Evolutionary conservation across 2,113 vertebrate species (phyloP).

Genomic region (Rhagologus leucostigma): DNA sequence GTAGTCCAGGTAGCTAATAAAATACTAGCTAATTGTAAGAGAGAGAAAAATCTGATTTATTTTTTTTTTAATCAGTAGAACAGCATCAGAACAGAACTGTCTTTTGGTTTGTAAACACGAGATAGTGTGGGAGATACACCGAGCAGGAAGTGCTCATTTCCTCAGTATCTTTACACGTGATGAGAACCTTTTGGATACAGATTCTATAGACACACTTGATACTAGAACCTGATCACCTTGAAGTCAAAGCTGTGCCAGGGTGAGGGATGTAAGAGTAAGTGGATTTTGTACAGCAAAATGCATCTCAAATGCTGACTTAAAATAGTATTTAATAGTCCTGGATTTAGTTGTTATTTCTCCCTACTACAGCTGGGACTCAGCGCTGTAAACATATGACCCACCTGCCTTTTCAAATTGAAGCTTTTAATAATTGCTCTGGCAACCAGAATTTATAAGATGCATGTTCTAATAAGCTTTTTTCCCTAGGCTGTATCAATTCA

Average conservation of each 20-base stretch:
- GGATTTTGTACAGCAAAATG: background rate
- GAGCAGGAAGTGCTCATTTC: background rate
- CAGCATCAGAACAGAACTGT: background rate
- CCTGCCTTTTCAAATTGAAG: background rate
- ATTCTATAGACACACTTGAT: background rate
- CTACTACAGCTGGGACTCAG: background rate
- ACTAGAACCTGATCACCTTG: background rate
- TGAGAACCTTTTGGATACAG: background rate
- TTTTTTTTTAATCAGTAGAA: background rate
- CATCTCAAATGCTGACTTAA: background rate
- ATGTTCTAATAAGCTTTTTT: background rate
- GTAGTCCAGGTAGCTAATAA: background rate
- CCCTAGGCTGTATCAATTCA: slow-evolving; percentile 79
- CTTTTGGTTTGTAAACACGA: background rate
- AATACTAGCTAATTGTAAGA: background rate
- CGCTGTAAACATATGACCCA: background rate
- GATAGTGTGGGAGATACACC: background rate
- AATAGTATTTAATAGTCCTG: background rate
- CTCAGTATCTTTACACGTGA: background rate
- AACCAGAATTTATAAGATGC: background rate
- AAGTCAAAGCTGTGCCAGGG: background rate
- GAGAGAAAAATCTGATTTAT: background rate
- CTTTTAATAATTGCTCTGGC: background rate
- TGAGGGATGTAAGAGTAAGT: background rate
- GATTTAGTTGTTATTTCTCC: background rate